Base-by-base conservation (phyloP, 1,140 invertebrate species). In the Lethrus apterus region DNA sequence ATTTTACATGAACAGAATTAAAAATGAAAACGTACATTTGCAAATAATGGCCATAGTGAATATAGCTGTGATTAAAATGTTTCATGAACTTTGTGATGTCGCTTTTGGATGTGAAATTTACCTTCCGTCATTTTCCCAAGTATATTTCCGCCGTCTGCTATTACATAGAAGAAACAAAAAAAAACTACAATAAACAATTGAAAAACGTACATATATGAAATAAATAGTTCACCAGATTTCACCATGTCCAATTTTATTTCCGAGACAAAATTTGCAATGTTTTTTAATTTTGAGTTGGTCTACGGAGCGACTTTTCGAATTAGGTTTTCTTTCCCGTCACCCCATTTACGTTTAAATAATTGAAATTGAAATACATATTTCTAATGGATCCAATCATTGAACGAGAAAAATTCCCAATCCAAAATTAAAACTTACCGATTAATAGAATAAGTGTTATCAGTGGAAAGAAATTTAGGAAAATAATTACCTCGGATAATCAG, bases 51-150 rank as follows among this genome's bases (percentile, higher is more conserved):
- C 19, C 3, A 17, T 4, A n/a, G 24, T 7, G 24, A 26, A 42
- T 14, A 51, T n/a, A n/a, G n/a, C n/a, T n/a, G n/a, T 54, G 50
- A 53, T 46, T 42, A 44, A 36, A 38, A 51, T 54, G 32, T 44
- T 44, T 57, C 46, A 34, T 34, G 4, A 14, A 14, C 14, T 10
- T 15, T 38, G 35, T 7, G 24, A 7, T n/a, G 9, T 19, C 8
- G 3, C 19, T 9, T 38, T 24, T 44, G 13, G n/a, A 44, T 23
- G 24, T 26, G 5, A 26, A 17, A 29, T 36, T 67, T 76, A 79
- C 76, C 76, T 78, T 68, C 76, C 72, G 49, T 77, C 73, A 60
- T 75, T 71, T 65, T 76, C 73, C 74, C 73, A 76, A 55, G 72
- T 70, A 59, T 72, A 72, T 67, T 76, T 77, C 64, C 72, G 66